These are phyloP conservation scores for Dipodomys spectabilis DNA, from an alignment of 2,113 vertebrate genomes.

Conservation along the genomic window DNA sequence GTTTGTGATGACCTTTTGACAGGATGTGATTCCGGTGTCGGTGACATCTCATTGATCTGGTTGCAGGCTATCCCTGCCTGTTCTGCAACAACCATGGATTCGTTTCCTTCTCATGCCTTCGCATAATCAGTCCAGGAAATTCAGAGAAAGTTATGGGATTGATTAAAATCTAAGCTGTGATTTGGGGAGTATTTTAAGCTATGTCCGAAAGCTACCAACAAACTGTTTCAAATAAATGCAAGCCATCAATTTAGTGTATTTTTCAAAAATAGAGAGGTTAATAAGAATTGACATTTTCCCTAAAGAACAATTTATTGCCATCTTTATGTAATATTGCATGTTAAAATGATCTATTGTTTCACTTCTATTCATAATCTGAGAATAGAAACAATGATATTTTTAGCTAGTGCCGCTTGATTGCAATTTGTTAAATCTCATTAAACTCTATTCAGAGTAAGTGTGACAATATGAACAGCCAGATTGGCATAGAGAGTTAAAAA, in stretches of 20 bases:
- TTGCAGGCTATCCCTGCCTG: neutral
- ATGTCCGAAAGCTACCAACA: neutral
- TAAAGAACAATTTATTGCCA: neutral
- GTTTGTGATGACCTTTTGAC: conserved; percentile 54
- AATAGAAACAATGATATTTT: neutral
- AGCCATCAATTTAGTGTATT: neutral
- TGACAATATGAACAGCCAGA: neutral
- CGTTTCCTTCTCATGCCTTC: conserved; percentile 5
- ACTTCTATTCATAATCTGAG: neutral
- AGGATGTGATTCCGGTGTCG: conserved; percentile 24
- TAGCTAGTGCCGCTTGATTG: neutral
- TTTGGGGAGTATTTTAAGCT: neutral
- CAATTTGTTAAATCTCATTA: neutral
- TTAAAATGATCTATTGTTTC: neutral
- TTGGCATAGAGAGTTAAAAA: neutral
- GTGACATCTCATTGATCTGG: conserved; percentile 46
- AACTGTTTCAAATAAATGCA: neutral
- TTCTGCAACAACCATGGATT: conserved; percentile 7
- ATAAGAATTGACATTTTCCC: neutral
- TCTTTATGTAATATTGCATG: neutral
- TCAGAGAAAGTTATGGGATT: neutral
- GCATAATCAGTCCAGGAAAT: conserved; percentile 19
- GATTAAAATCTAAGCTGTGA: neutral
- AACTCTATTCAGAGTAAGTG: neutral
- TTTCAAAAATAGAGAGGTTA: neutral